Conservation (phyloP, 1,140 invertebrate genomes). For the Subanguina moxae region DNA sequence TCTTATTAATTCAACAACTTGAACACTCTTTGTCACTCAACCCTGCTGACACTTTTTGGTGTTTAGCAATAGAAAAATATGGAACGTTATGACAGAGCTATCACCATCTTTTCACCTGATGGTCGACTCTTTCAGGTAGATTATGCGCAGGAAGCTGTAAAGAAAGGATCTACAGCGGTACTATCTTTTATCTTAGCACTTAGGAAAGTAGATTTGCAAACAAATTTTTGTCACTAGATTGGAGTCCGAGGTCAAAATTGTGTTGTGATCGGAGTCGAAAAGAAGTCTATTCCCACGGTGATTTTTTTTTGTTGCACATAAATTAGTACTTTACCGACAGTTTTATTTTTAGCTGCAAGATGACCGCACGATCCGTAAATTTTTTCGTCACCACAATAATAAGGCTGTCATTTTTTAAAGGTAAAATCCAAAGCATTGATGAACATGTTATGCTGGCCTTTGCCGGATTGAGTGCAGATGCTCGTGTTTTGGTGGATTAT, state of each 20-base stretch:
- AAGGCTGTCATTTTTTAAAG: too few species aligned
- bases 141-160: constrained; percentile 99
- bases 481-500: constrained; percentile 90
- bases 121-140: constrained; percentile 99
- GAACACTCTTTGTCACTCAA: too few species aligned
- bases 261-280: constrained; percentile 96
- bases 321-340: constrained; percentile 63
- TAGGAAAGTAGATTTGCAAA: neutral
- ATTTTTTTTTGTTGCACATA: too few species aligned
- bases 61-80: constrained; percentile 6
- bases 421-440: constrained; percentile 92
- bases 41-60: too few species aligned
- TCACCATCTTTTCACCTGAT: constrained; percentile 94
- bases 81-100: constrained; percentile 84
- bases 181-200: constrained; percentile 58
- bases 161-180: constrained; percentile 98
- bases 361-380: constrained; percentile 82
- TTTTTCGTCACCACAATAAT: too few species aligned
- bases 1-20: too few species aligned
- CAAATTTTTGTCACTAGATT: constrained; percentile 68
- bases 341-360: constrained; percentile 84
- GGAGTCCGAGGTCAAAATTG: constrained; percentile 89
- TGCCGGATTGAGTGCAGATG: constrained; percentile 95
- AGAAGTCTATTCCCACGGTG: constrained; percentile 67
- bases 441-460: constrained; percentile 99